Evolutionary conservation across 2,797 vertebrate species (phyloP).

Genomic region (Gallirallus australis): DNA sequence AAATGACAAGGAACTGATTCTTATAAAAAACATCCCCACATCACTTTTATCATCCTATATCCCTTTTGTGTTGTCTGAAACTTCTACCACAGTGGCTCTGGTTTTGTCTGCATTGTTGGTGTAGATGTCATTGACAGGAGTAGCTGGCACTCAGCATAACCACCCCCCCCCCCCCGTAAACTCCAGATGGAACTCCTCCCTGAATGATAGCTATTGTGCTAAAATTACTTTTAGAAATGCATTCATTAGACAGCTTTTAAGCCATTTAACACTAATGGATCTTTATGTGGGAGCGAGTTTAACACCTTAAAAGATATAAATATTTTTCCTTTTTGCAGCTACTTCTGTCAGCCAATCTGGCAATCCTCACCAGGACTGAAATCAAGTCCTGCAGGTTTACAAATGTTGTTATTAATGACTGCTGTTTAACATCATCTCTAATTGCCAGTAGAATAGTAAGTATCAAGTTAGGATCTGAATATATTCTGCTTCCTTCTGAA

Average conservation of each 20-base stretch:
- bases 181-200: background rate
- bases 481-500: slow-evolving; percentile 28
- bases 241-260: slow-evolving; percentile 34
- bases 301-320: slow-evolving; percentile 43
- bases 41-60: background rate
- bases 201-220: slow-evolving; percentile 12
- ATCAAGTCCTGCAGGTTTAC: slow-evolving; percentile 29
- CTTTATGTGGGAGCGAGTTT: background rate
- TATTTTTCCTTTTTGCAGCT: slow-evolving; percentile 51
- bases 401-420: slow-evolving; percentile 27
- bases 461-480: background rate
- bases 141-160: background rate
- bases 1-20: background rate
- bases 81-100: background rate
- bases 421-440: slow-evolving; percentile 41
- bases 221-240: background rate
- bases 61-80: background rate
- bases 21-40: background rate
- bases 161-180: background rate
- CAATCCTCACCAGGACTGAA: slow-evolving; percentile 33
- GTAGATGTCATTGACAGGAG: background rate
- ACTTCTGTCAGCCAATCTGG: slow-evolving; percentile 43
- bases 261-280: slow-evolving; percentile 32
- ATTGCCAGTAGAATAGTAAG: slow-evolving; percentile 26
- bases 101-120: background rate